Conservation (phyloP, 2,888 invertebrate genomes). For the Autographa gamma region DNA sequence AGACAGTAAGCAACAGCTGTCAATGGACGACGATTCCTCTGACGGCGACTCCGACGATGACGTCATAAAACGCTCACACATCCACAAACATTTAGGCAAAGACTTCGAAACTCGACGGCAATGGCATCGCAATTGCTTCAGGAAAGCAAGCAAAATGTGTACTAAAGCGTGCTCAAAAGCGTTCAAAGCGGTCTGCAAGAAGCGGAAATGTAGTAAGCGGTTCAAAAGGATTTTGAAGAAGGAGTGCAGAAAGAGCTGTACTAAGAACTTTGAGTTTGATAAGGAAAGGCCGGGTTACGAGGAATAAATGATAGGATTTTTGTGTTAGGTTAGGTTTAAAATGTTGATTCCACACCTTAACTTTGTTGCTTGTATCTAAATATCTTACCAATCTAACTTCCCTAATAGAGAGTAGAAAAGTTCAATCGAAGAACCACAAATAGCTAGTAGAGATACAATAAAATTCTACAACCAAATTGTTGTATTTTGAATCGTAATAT, state of each 20-base stretch:
- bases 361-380: too few relatives aligned
- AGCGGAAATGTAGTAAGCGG: conserved; percentile 22
- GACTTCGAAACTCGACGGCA: conserved; percentile 24
- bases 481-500: too few relatives aligned
- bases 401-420: too few relatives aligned
- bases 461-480: too few relatives aligned
- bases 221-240: conserved; percentile 29
- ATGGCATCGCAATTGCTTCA: conserved; percentile 17
- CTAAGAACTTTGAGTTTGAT: conserved; percentile 26
- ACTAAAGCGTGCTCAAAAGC: conserved; percentile 33
- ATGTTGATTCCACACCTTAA: too few relatives aligned
- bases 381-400: too few relatives aligned
- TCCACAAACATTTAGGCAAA: not conserved
- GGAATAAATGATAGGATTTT: conserved; percentile 21
- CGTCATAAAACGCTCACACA: conserved; percentile 1
- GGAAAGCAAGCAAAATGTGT: conserved; percentile 32
- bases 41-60: not conserved
- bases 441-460: too few relatives aligned
- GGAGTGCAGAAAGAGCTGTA: conserved; percentile 37
- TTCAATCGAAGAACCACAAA: too few relatives aligned
- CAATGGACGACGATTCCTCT: conserved; percentile 9
- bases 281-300: conserved; percentile 17
- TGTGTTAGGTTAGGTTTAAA: not conserved
- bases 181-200: conserved; percentile 32
- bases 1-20: conserved; percentile 15